Evolutionary conservation across 2,113 vertebrate species (phyloP).

Genomic region (Nesogale talazaci): DNA sequence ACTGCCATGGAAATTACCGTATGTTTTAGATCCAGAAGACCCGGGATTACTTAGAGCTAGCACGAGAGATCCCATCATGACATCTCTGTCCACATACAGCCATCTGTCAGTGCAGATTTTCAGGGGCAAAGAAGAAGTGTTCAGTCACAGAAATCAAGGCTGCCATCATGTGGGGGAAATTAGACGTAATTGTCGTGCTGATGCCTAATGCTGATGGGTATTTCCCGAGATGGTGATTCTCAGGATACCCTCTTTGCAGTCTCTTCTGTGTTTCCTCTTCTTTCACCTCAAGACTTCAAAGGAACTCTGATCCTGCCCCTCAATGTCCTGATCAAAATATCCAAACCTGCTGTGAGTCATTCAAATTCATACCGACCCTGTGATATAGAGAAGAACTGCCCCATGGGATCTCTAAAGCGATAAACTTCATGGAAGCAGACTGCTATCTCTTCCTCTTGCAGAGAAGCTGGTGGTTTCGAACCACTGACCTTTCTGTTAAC

Average conservation of each 20-base stretch:
- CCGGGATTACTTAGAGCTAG: background rate
- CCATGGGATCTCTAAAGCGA: background rate
- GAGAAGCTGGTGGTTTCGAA: background rate
- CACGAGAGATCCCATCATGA: background rate
- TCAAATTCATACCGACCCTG: background rate
- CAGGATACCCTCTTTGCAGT: background rate
- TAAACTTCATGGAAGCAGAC: background rate
- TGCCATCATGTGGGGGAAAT: constrained; percentile 70
- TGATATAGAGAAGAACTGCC: background rate
- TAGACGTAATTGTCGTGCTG: constrained; percentile 25
- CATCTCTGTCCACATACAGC: background rate
- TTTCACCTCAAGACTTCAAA: background rate
- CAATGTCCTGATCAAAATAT: background rate
- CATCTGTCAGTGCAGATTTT: constrained; percentile 9
- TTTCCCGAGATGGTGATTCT: background rate
- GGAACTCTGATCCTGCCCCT: background rate
- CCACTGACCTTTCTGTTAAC: background rate
- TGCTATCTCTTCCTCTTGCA: background rate
- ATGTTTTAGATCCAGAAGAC: background rate
- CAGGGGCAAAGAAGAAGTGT: background rate
- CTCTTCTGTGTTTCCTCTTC: background rate
- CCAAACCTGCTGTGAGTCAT: background rate
- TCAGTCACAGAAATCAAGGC: constrained; percentile 65
- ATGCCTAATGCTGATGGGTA: background rate
- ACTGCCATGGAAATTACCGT: background rate